These are phyloP conservation scores for Ceyx erithaca DNA, from an alignment of 2,797 vertebrate species.

Conservation along the genomic window DNA sequence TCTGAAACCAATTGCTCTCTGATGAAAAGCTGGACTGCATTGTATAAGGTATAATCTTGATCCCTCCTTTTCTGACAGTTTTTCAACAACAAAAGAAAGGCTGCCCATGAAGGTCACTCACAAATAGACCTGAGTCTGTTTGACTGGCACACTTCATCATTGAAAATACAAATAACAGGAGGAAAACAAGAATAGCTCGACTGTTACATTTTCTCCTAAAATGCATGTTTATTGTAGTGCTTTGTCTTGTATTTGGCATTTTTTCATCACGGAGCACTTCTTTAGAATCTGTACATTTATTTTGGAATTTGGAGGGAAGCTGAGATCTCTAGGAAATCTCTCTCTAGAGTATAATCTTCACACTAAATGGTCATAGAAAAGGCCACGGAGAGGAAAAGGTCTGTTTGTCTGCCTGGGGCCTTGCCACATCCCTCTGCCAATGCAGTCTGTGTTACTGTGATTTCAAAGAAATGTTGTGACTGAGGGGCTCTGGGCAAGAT, in stretches of 20 bases:
- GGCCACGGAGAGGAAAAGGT: not conserved
- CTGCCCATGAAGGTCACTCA: not conserved
- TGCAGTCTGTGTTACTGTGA: not conserved
- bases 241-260: not conserved
- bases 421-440: not conserved
- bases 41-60: not conserved
- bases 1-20: not conserved
- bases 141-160: not conserved
- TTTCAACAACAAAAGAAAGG: not conserved
- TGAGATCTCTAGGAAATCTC: not conserved
- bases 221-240: not conserved
- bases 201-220: not conserved
- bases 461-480: not conserved
- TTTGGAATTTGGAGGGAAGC: not conserved
- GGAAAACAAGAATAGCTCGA: not conserved
- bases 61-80: not conserved
- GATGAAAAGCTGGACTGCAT: not conserved
- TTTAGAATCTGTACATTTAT: not conserved
- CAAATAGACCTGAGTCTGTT: not conserved
- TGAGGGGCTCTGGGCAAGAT: not conserved
- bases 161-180: not conserved
- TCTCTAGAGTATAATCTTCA: not conserved
- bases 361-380: not conserved
- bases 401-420: not conserved
- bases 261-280: not conserved